These are phyloP conservation scores for Triplophysa dalaica DNA, from an alignment of 2,113 vertebrate genomes.

Conservation along the genomic window DNA sequence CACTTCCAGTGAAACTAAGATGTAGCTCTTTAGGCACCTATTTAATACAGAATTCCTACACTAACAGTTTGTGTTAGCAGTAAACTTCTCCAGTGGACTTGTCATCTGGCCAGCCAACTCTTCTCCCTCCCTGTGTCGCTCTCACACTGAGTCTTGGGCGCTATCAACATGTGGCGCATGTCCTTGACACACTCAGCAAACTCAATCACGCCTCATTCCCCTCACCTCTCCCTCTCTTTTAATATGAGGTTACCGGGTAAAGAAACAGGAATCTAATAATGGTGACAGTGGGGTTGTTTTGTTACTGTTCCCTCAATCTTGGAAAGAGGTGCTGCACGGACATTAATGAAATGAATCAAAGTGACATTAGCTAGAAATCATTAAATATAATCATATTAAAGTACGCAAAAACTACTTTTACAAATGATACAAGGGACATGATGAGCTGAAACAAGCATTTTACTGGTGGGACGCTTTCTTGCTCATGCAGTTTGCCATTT, in stretches of 20 bases:
- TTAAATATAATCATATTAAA: neutral
- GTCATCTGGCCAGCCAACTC: slow-evolving; percentile 36
- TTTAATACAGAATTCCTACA: slow-evolving; percentile 82
- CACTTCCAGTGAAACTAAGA: neutral
- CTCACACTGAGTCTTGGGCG: slow-evolving; percentile 68
- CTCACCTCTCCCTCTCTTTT: slow-evolving; percentile 69
- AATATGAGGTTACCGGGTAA: slow-evolving; percentile 92
- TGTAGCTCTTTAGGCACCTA: slow-evolving; percentile 59
- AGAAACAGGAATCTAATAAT: slow-evolving; percentile 98
- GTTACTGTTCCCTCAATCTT: slow-evolving; percentile 85
- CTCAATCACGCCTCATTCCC: slow-evolving; percentile 78
- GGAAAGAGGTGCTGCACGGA: slow-evolving; percentile 88
- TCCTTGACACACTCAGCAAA: slow-evolving; percentile 89
- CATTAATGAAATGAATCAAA: slow-evolving; percentile 98
- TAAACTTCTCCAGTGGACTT: slow-evolving; percentile 78
- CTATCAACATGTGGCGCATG: slow-evolving; percentile 95
- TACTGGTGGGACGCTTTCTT: too few species aligned
- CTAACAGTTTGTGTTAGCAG: slow-evolving; percentile 82
- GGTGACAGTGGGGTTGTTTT: slow-evolving; percentile 98
- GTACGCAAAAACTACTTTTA: neutral
- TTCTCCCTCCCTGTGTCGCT: slow-evolving; percentile 71
- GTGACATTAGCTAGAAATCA: slow-evolving; percentile 87
- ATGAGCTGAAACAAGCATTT: neutral
- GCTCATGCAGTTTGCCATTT: too few species aligned
- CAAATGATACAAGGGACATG: neutral